Percentiles rank a stretch among this genome's conserved stretches.
Conservation (phyloP, 2,797 vertebrate species). For the Scleropages formosus region DNA sequence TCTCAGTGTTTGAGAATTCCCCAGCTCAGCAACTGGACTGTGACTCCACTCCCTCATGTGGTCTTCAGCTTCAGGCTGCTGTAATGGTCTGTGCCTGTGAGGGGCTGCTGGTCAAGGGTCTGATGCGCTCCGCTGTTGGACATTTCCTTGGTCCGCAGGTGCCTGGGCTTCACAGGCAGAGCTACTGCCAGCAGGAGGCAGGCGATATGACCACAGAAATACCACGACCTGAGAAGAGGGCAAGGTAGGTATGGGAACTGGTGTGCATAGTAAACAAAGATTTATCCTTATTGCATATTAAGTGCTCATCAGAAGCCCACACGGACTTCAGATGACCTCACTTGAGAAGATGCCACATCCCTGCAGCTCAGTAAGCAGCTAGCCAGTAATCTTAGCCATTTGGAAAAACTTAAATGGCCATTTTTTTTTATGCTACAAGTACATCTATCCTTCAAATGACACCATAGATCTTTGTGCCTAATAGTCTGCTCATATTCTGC, state of each 20-base stretch:
- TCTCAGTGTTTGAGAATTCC: slow-evolving; percentile 37
- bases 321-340: not conserved
- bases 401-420: no score
- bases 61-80: slow-evolving; percentile 70
- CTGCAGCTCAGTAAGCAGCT: not conserved
- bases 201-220: slow-evolving; percentile 79
- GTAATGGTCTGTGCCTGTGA: slow-evolving; percentile 64
- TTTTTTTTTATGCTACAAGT: not conserved
- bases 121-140: slow-evolving; percentile 50
- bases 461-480: slow-evolving; percentile 38
- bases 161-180: slow-evolving; percentile 78
- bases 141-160: slow-evolving; percentile 65
- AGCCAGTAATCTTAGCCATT: not conserved
- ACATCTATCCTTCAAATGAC: slow-evolving; percentile 41
- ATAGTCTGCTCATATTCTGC: not conserved
- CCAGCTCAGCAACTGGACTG: slow-evolving; percentile 17
- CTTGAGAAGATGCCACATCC: not conserved
- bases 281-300: no score
- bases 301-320: not conserved
- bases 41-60: slow-evolving; percentile 52
- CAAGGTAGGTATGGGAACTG: not conserved
- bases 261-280: no score
- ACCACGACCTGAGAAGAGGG: slow-evolving; percentile 77
- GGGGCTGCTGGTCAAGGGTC: slow-evolving; percentile 48
- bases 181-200: slow-evolving; percentile 77